phyloP scores from a whole-genome alignment of 2,113 vertebrate species.

The Oostethus manadensis region DNA sequence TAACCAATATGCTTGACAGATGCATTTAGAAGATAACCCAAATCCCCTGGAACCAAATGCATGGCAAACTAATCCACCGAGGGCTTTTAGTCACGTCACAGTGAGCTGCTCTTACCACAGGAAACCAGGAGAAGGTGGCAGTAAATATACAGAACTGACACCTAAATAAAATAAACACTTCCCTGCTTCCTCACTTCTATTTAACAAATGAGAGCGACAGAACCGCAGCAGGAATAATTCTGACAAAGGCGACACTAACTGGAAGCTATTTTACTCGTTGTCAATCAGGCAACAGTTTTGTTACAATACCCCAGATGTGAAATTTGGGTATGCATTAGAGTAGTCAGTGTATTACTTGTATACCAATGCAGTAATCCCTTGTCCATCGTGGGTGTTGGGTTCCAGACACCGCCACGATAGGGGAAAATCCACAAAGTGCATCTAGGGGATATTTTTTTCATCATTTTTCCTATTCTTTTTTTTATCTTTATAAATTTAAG shows the following conservation, averaged over 20 bases:
- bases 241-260: neutral
- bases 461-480: too few relatives aligned
- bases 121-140: neutral
- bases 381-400: too few relatives aligned
- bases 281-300: too few relatives aligned
- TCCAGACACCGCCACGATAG: too few relatives aligned
- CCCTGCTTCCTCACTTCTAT: neutral
- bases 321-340: too few relatives aligned
- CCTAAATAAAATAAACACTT: neutral
- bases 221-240: neutral
- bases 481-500: too few relatives aligned
- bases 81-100: conserved; percentile 26
- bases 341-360: too few relatives aligned
- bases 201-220: neutral
- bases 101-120: neutral
- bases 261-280: neutral
- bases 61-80: conserved; percentile 34
- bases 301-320: too few relatives aligned
- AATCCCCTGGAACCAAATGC: conserved; percentile 33
- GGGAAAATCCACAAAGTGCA: too few relatives aligned
- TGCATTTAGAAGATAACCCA: conserved; percentile 30
- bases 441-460: too few relatives aligned
- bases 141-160: conserved; percentile 4
- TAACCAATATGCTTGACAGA: conserved; percentile 38
- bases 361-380: too few relatives aligned